phyloP scores from a whole-genome alignment of 2,888 invertebrate genomes.

The Cheilosia vernalis region DNA sequence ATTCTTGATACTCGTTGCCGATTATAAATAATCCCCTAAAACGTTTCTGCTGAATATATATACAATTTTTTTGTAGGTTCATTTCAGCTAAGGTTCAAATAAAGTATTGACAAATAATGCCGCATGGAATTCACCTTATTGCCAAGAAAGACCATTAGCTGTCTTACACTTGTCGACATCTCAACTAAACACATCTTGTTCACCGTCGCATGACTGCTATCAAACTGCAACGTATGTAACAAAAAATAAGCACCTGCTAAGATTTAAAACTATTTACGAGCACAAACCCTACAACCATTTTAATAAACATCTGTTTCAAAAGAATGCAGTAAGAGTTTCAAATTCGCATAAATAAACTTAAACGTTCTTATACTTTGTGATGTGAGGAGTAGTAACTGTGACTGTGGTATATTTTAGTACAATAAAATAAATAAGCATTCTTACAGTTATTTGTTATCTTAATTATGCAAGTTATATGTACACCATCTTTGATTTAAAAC shows the following conservation, averaged over 20 bases:
- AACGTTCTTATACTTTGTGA: background rate
- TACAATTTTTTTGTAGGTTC: too few relatives aligned
- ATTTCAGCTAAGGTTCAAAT: too few relatives aligned
- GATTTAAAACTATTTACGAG: background rate
- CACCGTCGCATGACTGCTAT: too few relatives aligned
- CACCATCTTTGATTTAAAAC: conserved; percentile 7
- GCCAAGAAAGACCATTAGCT: too few relatives aligned
- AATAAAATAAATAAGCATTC: conserved; percentile 42
- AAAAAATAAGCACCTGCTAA: too few relatives aligned
- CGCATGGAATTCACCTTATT: too few relatives aligned
- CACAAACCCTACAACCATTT: background rate
- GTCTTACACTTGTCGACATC: background rate
- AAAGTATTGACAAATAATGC: too few relatives aligned
- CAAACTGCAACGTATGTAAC: too few relatives aligned
- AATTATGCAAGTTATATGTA: conserved; percentile 28
- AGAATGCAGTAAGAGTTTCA: background rate
- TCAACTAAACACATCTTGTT: too few relatives aligned
- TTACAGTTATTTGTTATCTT: conserved; percentile 34
- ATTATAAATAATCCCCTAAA: too few relatives aligned
- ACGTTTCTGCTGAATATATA: too few relatives aligned
- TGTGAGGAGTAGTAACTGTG: conserved; percentile 2
- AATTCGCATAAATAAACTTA: background rate
- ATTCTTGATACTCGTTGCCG: too few relatives aligned
- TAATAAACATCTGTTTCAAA: background rate
- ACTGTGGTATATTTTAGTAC: conserved; percentile 5